Conservation (phyloP, 2,797 vertebrate species). For the Enteromius viviparus region DNA sequence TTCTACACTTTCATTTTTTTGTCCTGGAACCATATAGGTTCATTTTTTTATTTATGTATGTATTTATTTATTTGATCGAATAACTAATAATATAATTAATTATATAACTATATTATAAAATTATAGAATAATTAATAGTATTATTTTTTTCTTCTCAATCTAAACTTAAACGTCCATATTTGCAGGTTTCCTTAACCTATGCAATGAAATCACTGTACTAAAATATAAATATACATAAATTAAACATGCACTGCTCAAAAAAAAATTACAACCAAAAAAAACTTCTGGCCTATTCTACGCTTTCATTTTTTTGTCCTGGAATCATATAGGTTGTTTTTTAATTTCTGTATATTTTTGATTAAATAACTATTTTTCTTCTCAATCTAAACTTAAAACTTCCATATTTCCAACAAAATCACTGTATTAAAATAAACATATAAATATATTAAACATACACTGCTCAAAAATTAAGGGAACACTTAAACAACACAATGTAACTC, state of each 20-base stretch:
- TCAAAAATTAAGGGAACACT: too few relatives aligned
- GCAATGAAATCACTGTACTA: not conserved
- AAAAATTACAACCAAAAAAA: not conserved
- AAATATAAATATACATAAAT: not conserved
- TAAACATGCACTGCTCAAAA: too few relatives aligned
- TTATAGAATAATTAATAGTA: too few relatives aligned
- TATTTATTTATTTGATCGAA: not conserved
- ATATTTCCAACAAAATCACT: not conserved
- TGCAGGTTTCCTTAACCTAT: not conserved
- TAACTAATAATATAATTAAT: too few relatives aligned
- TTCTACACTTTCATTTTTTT: not conserved
- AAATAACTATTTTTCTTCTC: not conserved
- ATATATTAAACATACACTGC: too few relatives aligned
- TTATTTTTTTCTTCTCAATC: not conserved
- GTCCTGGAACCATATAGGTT: not conserved
- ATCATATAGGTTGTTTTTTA: not conserved
- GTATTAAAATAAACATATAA: not conserved
- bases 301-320: not conserved
- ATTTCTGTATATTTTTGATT: not conserved
- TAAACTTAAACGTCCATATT: not conserved
- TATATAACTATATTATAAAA: too few relatives aligned
- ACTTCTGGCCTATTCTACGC: not conserved
- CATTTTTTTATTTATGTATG: not conserved
- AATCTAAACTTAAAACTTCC: not conserved
- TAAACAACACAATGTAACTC: too few relatives aligned